phyloP scores from a whole-genome alignment of 2,797 vertebrate genomes.

The Cyclura pinguis region DNA sequence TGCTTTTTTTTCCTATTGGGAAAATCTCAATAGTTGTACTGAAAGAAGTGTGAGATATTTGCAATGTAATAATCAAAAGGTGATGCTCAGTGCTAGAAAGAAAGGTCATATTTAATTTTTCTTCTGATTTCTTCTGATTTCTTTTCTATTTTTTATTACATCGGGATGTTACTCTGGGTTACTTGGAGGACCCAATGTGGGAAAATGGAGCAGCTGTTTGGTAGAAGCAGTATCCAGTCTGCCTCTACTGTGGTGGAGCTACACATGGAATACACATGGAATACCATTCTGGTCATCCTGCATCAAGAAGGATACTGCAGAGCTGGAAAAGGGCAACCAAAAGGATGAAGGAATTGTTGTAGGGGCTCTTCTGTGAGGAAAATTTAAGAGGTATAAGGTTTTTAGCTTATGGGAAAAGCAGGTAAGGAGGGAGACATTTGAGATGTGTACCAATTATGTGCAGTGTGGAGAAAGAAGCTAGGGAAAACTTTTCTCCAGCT shows the following conservation, averaged over 20 bases:
- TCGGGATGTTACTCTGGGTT: neutral
- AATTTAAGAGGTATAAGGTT: neutral
- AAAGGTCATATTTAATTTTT: neutral
- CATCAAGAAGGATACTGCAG: neutral
- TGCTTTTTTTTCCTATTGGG: neutral
- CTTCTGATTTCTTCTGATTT: neutral
- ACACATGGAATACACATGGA: neutral
- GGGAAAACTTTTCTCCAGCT: neutral
- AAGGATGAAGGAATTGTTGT: no score
- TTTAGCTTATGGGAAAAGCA: neutral
- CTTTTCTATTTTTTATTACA: slow-evolving; percentile 15
- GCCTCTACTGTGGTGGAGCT: neutral
- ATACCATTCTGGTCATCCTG: neutral
- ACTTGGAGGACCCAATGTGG: neutral
- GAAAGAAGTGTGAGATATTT: slow-evolving; percentile 18
- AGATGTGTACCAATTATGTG: neutral
- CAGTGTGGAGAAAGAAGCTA: neutral
- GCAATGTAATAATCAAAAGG: slow-evolving; percentile 11
- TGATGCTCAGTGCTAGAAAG: neutral
- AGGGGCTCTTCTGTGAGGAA: neutral
- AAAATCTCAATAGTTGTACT: neutral
- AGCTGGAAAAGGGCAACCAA: neutral
- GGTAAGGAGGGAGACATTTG: neutral
- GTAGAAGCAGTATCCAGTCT: neutral
- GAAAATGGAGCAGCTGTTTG: neutral